These are phyloP conservation scores for Zaprionus nigranus DNA, from an alignment of 1,140 invertebrate genomes.

Conservation along the genomic window DNA sequence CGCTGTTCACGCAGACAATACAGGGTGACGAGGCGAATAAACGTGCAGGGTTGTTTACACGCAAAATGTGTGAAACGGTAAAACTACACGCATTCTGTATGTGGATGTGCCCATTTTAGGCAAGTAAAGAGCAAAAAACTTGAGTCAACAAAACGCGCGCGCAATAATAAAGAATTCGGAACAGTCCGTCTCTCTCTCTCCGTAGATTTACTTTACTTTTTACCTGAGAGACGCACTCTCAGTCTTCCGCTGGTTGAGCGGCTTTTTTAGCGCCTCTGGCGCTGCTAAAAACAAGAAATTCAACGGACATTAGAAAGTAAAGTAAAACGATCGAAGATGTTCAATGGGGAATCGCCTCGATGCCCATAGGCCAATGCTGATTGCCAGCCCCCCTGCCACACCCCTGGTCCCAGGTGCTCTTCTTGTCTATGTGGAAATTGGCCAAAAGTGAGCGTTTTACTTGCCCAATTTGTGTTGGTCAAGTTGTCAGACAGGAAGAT, in stretches of 20 bases:
- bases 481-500: slow-evolving; percentile 77
- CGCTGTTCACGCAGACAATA: not conserved
- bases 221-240: not conserved
- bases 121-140: slow-evolving; percentile 47
- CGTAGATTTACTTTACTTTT: slow-evolving; percentile 40
- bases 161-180: slow-evolving; percentile 62
- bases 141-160: slow-evolving; percentile 38
- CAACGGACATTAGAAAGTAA: slow-evolving; percentile 74
- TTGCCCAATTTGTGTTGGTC: slow-evolving; percentile 73
- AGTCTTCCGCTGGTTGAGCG: slow-evolving; percentile 10
- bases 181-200: slow-evolving; percentile 8
- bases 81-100: slow-evolving; percentile 14
- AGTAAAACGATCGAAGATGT: slow-evolving; percentile 70
- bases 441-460: slow-evolving; percentile 78
- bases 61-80: slow-evolving; percentile 17
- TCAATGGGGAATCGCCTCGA: slow-evolving; percentile 61
- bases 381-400: not conserved
- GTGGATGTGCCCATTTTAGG: slow-evolving; percentile 42
- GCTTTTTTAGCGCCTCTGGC: slow-evolving; percentile 38
- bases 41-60: slow-evolving; percentile 9
- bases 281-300: slow-evolving; percentile 44
- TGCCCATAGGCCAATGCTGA: slow-evolving; percentile 11
- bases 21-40: slow-evolving; percentile 8
- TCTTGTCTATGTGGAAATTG: slow-evolving; percentile 62
- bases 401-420: not conserved